Percentiles rank a stretch among this genome's conserved stretches.
These are phyloP conservation scores for Halcyon badia DNA, from an alignment of 2,797 vertebrate species.

Conservation along the genomic window DNA sequence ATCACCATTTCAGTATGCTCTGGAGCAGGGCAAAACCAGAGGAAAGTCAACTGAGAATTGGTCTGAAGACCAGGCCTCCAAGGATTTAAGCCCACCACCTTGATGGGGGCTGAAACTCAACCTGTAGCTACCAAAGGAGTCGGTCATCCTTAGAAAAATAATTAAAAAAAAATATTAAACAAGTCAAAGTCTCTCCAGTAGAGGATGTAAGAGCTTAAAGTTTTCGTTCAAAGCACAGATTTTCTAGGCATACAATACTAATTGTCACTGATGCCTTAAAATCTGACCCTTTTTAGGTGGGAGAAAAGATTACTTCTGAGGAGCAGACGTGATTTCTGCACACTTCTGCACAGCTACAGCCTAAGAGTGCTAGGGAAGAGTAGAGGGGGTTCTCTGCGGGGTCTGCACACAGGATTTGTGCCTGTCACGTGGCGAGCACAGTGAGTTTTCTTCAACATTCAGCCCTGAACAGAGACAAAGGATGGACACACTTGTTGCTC, in stretches of 20 bases:
- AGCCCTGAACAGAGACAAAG: neutral
- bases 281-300: accelerated
- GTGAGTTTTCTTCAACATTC: accelerated
- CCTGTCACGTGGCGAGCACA: accelerated
- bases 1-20: accelerated
- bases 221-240: neutral
- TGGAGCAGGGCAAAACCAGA: neutral
- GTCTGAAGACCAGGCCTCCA: neutral
- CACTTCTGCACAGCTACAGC: accelerated
- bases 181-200: neutral
- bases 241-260: neutral
- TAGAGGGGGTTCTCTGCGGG: neutral
- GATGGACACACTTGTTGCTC: neutral
- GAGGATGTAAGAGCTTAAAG: neutral
- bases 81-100: neutral
- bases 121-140: neutral
- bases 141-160: neutral
- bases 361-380: neutral
- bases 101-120: neutral
- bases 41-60: neutral
- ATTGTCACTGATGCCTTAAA: neutral
- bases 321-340: neutral
- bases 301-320: neutral
- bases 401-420: neutral
- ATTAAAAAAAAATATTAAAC: too few species aligned